phyloP scores from a whole-genome alignment of 2,113 vertebrate genomes.

The Mus pahari region DNA sequence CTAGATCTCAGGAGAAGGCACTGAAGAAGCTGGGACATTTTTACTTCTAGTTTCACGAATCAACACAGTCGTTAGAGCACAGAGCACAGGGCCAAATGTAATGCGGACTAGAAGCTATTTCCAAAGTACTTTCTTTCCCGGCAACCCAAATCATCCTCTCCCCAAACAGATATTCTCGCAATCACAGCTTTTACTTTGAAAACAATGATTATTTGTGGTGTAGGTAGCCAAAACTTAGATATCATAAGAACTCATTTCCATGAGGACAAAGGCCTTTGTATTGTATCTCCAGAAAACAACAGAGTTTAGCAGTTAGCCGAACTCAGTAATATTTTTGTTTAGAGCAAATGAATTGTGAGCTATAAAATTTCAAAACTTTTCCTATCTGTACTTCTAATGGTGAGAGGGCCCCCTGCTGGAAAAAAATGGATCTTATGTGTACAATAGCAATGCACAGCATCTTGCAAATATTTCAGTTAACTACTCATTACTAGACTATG shows the following conservation, averaged over 20 bases:
- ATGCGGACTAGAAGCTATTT: neutral
- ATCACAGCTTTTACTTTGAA: conserved; percentile 42
- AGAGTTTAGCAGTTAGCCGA: neutral
- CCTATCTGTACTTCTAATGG: conserved; percentile 51
- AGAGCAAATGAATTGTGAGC: neutral
- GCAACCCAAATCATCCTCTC: neutral
- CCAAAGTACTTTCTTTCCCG: neutral
- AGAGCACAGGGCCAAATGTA: neutral
- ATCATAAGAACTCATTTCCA: neutral
- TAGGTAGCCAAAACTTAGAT: conserved; percentile 1
- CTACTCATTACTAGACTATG: neutral
- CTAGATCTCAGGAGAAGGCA: neutral
- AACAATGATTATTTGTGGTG: conserved; percentile 41
- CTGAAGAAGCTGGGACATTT: neutral
- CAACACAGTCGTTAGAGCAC: neutral
- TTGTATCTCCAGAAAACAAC: neutral
- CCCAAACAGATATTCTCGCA: neutral
- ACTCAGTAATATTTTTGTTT: conserved; percentile 5
- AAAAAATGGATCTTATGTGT: conserved; percentile 26
- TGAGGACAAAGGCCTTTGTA: conserved; percentile 8
- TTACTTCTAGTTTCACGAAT: neutral
- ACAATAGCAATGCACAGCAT: fast-evolving
- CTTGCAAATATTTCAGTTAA: conserved; percentile 38
- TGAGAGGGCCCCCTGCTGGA: conserved; percentile 80
- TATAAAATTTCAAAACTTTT: neutral